Conservation (phyloP, 1,140 invertebrate species). For the Drosophila azteca region DNA sequence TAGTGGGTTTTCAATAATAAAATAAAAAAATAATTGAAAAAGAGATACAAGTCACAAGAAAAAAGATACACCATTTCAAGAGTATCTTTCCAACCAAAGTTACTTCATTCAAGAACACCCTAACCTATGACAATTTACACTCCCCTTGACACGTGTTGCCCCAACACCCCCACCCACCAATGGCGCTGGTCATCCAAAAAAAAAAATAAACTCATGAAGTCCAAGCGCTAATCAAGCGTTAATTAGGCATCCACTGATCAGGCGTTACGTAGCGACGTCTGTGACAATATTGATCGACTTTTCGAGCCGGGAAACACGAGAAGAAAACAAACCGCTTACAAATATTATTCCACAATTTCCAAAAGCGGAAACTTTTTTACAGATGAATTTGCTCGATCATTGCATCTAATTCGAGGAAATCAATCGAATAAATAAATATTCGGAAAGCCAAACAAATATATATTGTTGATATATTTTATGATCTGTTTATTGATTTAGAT, state of each 20-base stretch:
- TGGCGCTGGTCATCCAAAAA: too few relatives aligned
- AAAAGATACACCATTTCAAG: too few relatives aligned
- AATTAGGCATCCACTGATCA: slow-evolving; percentile 51
- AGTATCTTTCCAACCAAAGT: too few relatives aligned
- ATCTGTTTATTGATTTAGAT: slow-evolving; percentile 23
- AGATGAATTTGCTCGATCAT: slow-evolving; percentile 35
- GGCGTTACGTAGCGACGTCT: slow-evolving; percentile 58
- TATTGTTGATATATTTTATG: slow-evolving; percentile 8
- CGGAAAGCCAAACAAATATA: slow-evolving; percentile 21
- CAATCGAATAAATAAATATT: slow-evolving; percentile 21
- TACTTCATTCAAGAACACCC: too few relatives aligned
- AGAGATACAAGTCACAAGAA: too few relatives aligned
- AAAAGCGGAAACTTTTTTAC: slow-evolving; percentile 50
- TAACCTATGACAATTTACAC: too few relatives aligned
- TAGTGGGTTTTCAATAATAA: too few relatives aligned
- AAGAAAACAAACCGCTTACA: slow-evolving; percentile 43
- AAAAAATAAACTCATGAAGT: background rate
- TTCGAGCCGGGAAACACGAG: slow-evolving; percentile 28
- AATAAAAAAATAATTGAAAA: too few relatives aligned
- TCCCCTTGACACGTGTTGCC: too few relatives aligned
- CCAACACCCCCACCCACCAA: too few relatives aligned
- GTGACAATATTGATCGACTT: slow-evolving; percentile 61
- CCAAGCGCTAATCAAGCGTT: slow-evolving; percentile 64
- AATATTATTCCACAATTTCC: slow-evolving; percentile 36
- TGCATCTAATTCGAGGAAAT: slow-evolving; percentile 39